phyloP scores from a whole-genome alignment of 2,113 vertebrate genomes.

The Pedionomus torquatus region DNA sequence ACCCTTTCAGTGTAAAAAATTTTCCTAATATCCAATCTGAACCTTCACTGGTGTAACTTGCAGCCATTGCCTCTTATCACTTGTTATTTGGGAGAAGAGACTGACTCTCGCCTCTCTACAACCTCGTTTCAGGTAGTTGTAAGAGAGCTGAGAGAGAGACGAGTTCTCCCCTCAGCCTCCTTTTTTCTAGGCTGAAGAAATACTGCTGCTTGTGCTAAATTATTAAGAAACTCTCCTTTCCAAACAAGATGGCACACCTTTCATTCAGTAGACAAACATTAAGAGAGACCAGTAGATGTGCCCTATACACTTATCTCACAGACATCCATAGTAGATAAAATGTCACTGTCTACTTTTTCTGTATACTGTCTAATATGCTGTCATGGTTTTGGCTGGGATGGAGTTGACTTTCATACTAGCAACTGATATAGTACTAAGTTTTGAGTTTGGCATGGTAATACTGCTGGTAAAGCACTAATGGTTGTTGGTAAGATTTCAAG shows the following conservation, averaged over 20 bases:
- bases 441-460: neutral
- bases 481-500: neutral
- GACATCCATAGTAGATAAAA: neutral
- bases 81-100: too few relatives aligned
- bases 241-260: neutral
- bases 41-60: too few relatives aligned
- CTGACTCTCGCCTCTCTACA: too few relatives aligned
- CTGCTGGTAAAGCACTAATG: neutral
- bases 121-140: too few relatives aligned
- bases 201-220: neutral
- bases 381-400: neutral
- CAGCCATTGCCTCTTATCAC: too few relatives aligned
- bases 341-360: neutral
- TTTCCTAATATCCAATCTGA: too few relatives aligned
- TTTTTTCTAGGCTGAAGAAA: neutral
- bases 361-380: too few relatives aligned
- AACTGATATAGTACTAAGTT: neutral
- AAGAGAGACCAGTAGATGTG: neutral
- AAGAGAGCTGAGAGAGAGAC: too few relatives aligned
- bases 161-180: too few relatives aligned
- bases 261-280: neutral
- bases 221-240: neutral
- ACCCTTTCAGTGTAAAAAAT: too few relatives aligned
- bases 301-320: neutral
- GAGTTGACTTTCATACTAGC: neutral